These are phyloP conservation scores for Leptinotarsa defecta DNA, from an alignment of 1,140 invertebrate species.

Conservation along the genomic window DNA sequence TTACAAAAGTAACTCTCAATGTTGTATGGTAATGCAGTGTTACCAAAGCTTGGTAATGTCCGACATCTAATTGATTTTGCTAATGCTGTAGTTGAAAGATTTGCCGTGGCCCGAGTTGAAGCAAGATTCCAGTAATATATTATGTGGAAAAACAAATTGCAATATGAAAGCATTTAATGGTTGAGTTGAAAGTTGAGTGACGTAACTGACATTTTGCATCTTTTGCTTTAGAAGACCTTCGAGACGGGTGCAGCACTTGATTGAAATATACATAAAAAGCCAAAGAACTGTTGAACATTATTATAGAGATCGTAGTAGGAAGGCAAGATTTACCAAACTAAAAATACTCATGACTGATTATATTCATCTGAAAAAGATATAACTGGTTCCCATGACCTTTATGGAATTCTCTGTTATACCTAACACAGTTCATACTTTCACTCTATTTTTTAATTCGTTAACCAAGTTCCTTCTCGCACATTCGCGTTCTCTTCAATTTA, in stretches of 20 bases:
- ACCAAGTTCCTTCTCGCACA: neutral
- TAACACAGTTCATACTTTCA: neutral
- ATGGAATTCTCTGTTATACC: neutral
- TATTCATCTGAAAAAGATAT: neutral
- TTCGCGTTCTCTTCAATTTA: neutral
- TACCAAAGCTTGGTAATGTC: constrained; percentile 15
- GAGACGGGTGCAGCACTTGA: constrained; percentile 7
- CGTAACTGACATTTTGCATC: constrained; percentile 23
- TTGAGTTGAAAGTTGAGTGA: constrained; percentile 15
- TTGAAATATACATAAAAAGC: neutral
- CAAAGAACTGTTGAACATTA: neutral
- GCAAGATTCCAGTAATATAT: neutral
- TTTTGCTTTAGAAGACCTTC: constrained; percentile 11
- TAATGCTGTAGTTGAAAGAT: neutral
- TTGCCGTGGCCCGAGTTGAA: neutral
- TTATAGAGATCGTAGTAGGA: neutral
- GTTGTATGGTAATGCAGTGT: constrained; percentile 10
- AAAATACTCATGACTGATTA: constrained; percentile 1
- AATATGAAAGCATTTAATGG: constrained; percentile 12
- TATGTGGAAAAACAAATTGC: constrained; percentile 14
- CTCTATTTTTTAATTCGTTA: neutral
- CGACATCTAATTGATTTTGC: constrained; percentile 10
- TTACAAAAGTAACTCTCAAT: neutral
- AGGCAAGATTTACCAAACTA: neutral
- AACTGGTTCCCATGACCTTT: neutral